These are phyloP conservation scores for Protobothrops mucrosquamatus DNA, from an alignment of 2,113 vertebrate genomes.

Conservation along the genomic window DNA sequence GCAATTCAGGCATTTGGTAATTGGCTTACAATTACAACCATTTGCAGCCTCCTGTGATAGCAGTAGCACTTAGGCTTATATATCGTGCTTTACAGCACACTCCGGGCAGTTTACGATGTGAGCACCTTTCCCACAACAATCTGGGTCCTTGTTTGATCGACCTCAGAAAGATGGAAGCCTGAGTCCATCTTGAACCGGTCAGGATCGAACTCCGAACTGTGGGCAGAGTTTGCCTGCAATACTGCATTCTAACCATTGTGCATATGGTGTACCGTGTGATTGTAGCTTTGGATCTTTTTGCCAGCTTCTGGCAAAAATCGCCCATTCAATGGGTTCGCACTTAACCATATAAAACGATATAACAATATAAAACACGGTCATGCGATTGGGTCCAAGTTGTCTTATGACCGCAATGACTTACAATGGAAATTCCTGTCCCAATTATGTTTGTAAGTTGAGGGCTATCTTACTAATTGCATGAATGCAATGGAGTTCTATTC, in stretches of 20 bases:
- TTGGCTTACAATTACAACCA: not conserved
- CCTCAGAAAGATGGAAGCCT: not conserved
- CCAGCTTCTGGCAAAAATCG: not conserved
- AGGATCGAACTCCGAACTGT: not conserved
- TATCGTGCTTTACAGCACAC: not conserved
- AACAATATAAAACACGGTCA: not conserved
- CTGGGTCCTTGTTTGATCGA: not conserved
- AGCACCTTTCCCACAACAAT: not conserved
- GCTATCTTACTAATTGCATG: not conserved
- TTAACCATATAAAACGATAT: too few species aligned
- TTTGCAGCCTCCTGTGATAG: not conserved
- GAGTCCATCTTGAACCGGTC: not conserved
- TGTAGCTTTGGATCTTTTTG: not conserved
- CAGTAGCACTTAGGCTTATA: not conserved
- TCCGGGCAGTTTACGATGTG: not conserved
- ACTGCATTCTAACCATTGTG: not conserved
- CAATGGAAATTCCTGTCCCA: not conserved
- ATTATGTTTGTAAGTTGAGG: not conserved
- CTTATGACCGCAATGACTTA: not conserved
- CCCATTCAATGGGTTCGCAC: not conserved
- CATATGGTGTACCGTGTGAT: not conserved
- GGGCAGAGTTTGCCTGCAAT: not conserved
- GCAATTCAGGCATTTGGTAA: not conserved
- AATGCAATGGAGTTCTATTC: not conserved
- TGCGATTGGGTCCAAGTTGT: not conserved